Base-by-base conservation (phyloP, 2,888 invertebrate genomes). In the Volucella inflata region DNA sequence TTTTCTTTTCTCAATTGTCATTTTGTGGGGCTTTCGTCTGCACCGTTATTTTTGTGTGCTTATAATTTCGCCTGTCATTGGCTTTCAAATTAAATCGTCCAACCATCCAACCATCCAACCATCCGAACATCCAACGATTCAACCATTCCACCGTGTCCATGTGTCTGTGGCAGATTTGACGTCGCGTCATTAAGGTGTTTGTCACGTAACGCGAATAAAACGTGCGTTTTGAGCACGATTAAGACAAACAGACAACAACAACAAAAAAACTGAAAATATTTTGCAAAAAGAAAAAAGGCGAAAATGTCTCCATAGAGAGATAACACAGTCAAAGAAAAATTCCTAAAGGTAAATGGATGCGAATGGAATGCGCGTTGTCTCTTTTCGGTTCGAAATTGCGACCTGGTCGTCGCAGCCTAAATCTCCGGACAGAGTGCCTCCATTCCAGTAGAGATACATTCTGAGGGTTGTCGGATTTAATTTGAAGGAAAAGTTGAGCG, bases 171-270 rank as follows among this genome's bases (percentile, higher is more conserved):
- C 40, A 36, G 64, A 71, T 78, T 78, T 64, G 62, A 40, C 46
- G 64, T 21, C 53, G 40, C 48, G 64, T 42, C 78, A 71, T 78
- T 78, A 78, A 64, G 70, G 78, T 78, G 70, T 78, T 78, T 46
- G 71, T 78, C 78, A 78, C 78, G 78, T 78, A 64, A 4, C 40
- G 48, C 16, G 30, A 70, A 70, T 70, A 70, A 55, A 78, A 78
- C 70, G 78, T 78, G 70, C 55, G 50, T 57, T 55, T 46, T 42
- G 48, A 17, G 6, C 6, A 30, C 30, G 30, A 30, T 30, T 30
- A 30, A 30, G 30, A 30, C 30, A 30, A 30, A 30, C 30, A 30
- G 44, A 44, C 44, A 44, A 44, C 44, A n/a, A 44, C 12, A 44
- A 10, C 8, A 8, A 14, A 38, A 30, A 44, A 12, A n/a, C n/a